A percentile compares a stretch with the other conserved stretches of the same genome.
Conservation (phyloP, 2,113 vertebrate species). For the Cyprinodon variegatus region DNA sequence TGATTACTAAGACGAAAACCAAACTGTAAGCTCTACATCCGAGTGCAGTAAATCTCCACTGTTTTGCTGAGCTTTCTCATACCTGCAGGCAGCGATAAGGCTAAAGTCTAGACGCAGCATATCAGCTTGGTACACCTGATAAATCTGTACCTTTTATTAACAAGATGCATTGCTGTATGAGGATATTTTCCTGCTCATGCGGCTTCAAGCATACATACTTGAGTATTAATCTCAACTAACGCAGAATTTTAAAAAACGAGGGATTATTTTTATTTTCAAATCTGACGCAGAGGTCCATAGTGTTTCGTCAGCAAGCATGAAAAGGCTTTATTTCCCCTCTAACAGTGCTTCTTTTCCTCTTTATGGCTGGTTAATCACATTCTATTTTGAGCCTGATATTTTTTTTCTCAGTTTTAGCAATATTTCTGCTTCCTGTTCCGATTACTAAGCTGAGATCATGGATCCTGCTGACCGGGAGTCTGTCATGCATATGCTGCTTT, state of each 20-base stretch:
- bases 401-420: conserved; percentile 30
- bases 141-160: neutral
- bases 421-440: conserved; percentile 30
- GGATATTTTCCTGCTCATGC: neutral
- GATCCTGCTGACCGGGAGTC: conserved; percentile 5
- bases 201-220: neutral
- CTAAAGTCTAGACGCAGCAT: neutral
- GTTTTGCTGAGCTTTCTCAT: conserved; percentile 7
- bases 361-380: conserved; percentile 47
- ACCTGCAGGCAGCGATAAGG: conserved; percentile 14
- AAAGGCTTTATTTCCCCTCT: conserved; percentile 33
- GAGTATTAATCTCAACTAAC: conserved; percentile 11
- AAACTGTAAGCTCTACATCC: neutral
- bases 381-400: conserved; percentile 50
- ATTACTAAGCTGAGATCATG: conserved; percentile 11
- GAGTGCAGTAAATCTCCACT: neutral
- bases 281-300: conserved; percentile 19
- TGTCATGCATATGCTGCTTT: conserved; percentile 30
- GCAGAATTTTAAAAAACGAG: conserved; percentile 17
- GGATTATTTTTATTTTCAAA: conserved; percentile 35
- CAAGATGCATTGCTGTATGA: neutral
- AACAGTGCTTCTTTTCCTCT: conserved; percentile 23
- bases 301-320: conserved; percentile 19
- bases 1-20: neutral
- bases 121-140: conserved; percentile 6